Conservation (phyloP, 2,113 vertebrate species). For the Mugil cephalus region DNA sequence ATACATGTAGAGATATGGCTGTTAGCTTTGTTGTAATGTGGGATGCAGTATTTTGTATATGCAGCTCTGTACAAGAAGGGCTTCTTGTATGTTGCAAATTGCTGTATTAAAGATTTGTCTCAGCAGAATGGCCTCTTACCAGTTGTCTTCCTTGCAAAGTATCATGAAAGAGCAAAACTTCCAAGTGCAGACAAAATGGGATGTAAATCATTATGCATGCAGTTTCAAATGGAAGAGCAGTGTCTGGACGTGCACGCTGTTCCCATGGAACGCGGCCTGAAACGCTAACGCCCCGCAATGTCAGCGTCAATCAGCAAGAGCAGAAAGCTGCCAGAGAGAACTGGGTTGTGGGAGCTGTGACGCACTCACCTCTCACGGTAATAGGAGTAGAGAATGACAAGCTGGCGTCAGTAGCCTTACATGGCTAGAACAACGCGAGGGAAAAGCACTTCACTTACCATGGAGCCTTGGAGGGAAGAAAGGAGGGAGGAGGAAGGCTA, state of each 20-base stretch:
- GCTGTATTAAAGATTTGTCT: neutral
- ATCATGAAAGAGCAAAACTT: slow-evolving; percentile 24
- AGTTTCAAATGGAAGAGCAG: slow-evolving; percentile 62
- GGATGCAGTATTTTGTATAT: too few relatives aligned
- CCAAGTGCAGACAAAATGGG: slow-evolving; percentile 28
- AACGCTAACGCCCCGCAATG: slow-evolving; percentile 51
- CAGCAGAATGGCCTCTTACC: neutral
- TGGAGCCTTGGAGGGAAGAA: slow-evolving; percentile 33
- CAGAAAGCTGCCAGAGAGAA: slow-evolving; percentile 59
- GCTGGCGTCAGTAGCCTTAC: slow-evolving; percentile 66
- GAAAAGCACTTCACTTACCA: slow-evolving; percentile 65
- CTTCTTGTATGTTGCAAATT: neutral
- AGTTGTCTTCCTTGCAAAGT: neutral
- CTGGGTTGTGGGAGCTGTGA: slow-evolving; percentile 62
- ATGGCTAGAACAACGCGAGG: slow-evolving; percentile 56
- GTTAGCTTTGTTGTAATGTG: neutral
- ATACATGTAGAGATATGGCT: neutral
- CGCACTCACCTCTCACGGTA: slow-evolving; percentile 54
- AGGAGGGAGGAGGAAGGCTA: slow-evolving; percentile 2
- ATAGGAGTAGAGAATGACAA: slow-evolving; percentile 63
- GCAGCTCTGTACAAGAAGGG: neutral
- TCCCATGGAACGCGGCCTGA: slow-evolving; percentile 48
- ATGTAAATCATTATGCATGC: slow-evolving; percentile 49
- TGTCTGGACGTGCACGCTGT: slow-evolving; percentile 52
- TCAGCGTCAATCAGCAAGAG: slow-evolving; percentile 68